Conservation (phyloP, 2,888 invertebrate genomes). For the Eumacrocentrus americanus region DNA sequence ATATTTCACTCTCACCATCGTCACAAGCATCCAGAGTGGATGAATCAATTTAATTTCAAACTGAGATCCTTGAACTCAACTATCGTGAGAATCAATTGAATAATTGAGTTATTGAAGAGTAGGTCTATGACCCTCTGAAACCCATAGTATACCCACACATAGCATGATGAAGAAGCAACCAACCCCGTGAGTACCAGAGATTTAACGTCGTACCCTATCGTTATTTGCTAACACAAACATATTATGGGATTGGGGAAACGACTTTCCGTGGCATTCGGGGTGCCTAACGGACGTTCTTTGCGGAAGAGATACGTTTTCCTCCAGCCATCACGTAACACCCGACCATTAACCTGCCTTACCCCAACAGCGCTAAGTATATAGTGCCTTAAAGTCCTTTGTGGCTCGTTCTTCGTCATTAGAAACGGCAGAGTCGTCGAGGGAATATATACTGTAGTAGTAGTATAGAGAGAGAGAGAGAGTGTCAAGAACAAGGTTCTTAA, state of each 20-base stretch:
- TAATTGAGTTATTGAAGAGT: too few species aligned
- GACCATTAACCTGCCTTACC: slow-evolving; percentile 21
- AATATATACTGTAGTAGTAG: slow-evolving; percentile 4
- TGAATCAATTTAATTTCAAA: too few species aligned
- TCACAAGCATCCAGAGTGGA: too few species aligned
- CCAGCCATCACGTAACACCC: slow-evolving; percentile 13
- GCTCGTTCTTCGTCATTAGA: slow-evolving; percentile 8
- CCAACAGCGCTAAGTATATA: slow-evolving; percentile 6
- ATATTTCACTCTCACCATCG: too few species aligned
- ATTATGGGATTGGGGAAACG: slow-evolving; percentile 33
- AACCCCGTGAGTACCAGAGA: too few species aligned
- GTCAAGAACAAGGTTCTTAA: neutral
- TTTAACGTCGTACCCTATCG: slow-evolving; percentile 29
- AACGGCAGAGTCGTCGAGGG: neutral
- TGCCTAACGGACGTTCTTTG: slow-evolving; percentile 29
- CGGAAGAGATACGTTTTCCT: slow-evolving; percentile 6
- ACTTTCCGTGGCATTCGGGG: slow-evolving; percentile 23
- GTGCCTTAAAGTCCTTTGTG: slow-evolving; percentile 9
- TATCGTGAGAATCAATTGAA: too few species aligned
- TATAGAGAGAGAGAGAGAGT: neutral
- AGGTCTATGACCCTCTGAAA: too few species aligned
- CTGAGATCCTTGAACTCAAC: too few species aligned
- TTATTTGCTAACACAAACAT: slow-evolving; percentile 37
- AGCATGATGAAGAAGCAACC: too few species aligned
- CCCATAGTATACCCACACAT: too few species aligned